Evolutionary conservation across 2,888 invertebrate species (phyloP), one percentile per base, ranked within the genome.

Genomic region (Agapostemon virescens): DNA sequence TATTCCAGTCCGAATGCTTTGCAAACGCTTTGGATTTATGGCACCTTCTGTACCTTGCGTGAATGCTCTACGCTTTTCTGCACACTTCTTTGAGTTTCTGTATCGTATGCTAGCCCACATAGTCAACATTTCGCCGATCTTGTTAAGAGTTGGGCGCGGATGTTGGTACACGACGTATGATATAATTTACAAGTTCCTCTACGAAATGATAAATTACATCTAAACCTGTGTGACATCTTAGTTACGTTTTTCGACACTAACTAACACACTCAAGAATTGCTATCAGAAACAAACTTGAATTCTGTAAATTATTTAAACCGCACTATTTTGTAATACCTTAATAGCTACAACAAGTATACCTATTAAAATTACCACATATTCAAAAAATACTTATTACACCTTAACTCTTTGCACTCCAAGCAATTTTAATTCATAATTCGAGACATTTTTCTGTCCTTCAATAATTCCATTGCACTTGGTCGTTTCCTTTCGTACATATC

Each of bases 21-120:
- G 63, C 69, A 69, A 84, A 81, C 77, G 78, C 67, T 74, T 82
- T 55, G 84, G 85, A 86, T 87, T 87, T 87, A 87, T 85, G 79
- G 71, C 77, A 69, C 64, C 79, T 76, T 74, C 81, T 82, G 84
- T 82, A 66, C 68, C 76, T 61, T 73, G 74, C 71, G 80, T 49
- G 69, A 74, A 75, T 45, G 55, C 73, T 15, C 26, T 33, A 5
- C 69, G 66, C n/a, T 76, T 58, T 67, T 69, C 66, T 23, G 36
- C 70, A 17, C 45, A 52, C 67, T 63, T 74, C 45, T 78, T 64
- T 40, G 55, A 26, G 38, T 69, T 38, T 52, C 52, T 42, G 45
- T 42, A 49, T 58, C 40, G 33, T 17, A 26, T 30, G 7, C 11
- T 26, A 61, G 15, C 72, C 67, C 6, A 45, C 23, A 36, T 7